phyloP scores from a whole-genome alignment of 2,113 vertebrate genomes.

The Larimichthys polyactis region DNA sequence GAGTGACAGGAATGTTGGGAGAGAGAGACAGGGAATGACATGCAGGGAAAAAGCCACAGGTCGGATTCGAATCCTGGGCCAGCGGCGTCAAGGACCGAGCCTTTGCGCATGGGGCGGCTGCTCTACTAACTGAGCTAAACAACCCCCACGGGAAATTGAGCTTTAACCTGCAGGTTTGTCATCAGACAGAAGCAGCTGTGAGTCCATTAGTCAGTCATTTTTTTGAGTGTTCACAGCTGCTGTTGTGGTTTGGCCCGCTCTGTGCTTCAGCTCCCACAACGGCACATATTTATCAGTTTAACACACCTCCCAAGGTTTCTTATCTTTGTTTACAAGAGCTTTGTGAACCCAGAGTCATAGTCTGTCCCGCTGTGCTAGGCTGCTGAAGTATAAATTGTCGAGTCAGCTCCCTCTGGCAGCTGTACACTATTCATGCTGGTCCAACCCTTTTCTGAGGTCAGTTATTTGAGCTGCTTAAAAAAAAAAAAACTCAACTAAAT shows the following conservation, averaged over 20 bases:
- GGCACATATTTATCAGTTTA: slow-evolving; percentile 28
- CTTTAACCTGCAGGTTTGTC: neutral
- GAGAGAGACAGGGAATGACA: too few relatives aligned
- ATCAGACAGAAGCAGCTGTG: slow-evolving; percentile 33
- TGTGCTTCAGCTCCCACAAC: slow-evolving; percentile 10
- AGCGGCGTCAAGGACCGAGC: too few relatives aligned
- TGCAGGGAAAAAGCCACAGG: too few relatives aligned
- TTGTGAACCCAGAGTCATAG: slow-evolving; percentile 38
- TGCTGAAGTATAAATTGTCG: slow-evolving; percentile 1
- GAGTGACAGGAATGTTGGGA: too few relatives aligned
- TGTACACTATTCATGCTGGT: neutral
- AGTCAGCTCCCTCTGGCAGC: slow-evolving; percentile 1
- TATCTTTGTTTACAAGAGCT: slow-evolving; percentile 57
- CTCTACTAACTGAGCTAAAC: too few relatives aligned
- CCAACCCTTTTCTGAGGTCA: neutral
- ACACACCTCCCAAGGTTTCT: slow-evolving; percentile 38
- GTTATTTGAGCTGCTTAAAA: slow-evolving; percentile 33
- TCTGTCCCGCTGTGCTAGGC: neutral
- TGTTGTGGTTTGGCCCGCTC: slow-evolving; percentile 39
- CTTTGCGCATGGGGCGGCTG: too few relatives aligned
- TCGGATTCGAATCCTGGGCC: too few relatives aligned
- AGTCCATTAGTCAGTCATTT: slow-evolving; percentile 27
- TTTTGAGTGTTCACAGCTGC: slow-evolving; percentile 47
- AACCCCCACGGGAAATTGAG: neutral
- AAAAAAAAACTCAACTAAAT: neutral